Percentiles rank a stretch among this genome's conserved stretches.
Evolutionary conservation across 2,888 invertebrate species (phyloP).

Genomic region (Leptinotarsa juncta): DNA sequence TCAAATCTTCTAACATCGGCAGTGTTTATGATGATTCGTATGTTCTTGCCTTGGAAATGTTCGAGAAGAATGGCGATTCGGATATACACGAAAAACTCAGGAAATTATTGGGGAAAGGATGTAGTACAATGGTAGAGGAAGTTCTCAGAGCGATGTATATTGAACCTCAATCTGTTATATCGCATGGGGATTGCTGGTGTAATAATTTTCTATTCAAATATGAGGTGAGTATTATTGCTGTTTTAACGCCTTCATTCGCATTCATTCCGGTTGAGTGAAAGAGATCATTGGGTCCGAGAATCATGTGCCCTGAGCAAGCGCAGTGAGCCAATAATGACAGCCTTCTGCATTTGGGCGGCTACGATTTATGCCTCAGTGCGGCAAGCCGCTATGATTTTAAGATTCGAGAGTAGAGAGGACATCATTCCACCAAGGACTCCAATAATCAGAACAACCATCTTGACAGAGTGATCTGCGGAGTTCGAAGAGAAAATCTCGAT

Average conservation of each 20-base stretch:
- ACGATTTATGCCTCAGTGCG: too few relatives aligned
- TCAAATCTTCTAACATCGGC: not conserved
- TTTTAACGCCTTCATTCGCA: not conserved
- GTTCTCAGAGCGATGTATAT: slow-evolving; percentile 30
- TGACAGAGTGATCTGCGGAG: too few relatives aligned
- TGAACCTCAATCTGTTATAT: slow-evolving; percentile 44
- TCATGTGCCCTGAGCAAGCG: too few relatives aligned
- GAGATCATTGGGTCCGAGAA: too few relatives aligned
- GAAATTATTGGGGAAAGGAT: slow-evolving; percentile 21
- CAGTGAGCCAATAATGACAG: too few relatives aligned
- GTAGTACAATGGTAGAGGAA: slow-evolving; percentile 24
- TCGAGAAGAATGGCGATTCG: not conserved
- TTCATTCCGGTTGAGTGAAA: too few relatives aligned
- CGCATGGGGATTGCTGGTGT: slow-evolving; percentile 57
- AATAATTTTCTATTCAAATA: slow-evolving; percentile 58
- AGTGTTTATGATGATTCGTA: not conserved
- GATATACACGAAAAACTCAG: slow-evolving; percentile 20
- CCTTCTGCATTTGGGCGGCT: too few relatives aligned
- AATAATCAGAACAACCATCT: too few relatives aligned
- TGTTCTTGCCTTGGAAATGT: not conserved
- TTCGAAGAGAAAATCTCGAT: too few relatives aligned
- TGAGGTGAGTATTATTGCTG: slow-evolving; percentile 44
- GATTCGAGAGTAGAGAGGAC: too few relatives aligned
- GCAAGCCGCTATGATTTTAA: too few relatives aligned
- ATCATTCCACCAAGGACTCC: too few relatives aligned